Evolutionary conservation across 1,140 invertebrate genomes (phyloP).

Genomic region (Armadillidium nasatum): DNA sequence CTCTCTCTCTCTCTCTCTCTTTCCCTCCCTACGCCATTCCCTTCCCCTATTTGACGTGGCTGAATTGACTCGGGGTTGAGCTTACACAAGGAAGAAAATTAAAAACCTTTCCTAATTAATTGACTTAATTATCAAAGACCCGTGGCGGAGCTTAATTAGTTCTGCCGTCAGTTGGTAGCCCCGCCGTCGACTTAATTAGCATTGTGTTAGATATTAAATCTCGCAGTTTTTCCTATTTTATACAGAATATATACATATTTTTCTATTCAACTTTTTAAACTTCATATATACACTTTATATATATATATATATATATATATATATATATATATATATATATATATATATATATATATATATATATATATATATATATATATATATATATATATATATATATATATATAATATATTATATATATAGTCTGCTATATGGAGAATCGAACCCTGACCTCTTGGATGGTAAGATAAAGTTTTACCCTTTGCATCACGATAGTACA

Average conservation of each 20-base stretch:
- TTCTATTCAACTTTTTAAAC: not conserved
- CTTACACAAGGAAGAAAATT: not conserved
- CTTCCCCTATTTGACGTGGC: not conserved
- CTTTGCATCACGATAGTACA: too few species aligned
- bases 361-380: not conserved
- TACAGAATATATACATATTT: too few species aligned
- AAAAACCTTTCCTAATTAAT: not conserved
- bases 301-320: not conserved
- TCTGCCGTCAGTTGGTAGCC: conserved; percentile 4
- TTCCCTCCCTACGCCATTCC: not conserved
- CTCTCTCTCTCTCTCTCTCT: not conserved
- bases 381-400: too few species aligned
- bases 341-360: not conserved
- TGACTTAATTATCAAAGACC: conserved; percentile 13
- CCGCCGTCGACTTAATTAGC: not conserved
- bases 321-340: not conserved
- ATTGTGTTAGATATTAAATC: conserved; percentile 14
- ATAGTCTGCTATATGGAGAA: too few species aligned
- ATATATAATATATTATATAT: too few species aligned
- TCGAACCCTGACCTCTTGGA: too few species aligned
- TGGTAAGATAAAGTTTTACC: too few species aligned
- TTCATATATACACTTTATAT: not conserved
- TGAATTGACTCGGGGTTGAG: conserved; percentile 10
- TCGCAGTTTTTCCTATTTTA: not conserved
- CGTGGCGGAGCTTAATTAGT: conserved; percentile 5